Evolutionary conservation across 1,140 invertebrate species (phyloP), one percentile per base, ranked within the genome.

Genomic region (Temnothorax longispinosus): DNA sequence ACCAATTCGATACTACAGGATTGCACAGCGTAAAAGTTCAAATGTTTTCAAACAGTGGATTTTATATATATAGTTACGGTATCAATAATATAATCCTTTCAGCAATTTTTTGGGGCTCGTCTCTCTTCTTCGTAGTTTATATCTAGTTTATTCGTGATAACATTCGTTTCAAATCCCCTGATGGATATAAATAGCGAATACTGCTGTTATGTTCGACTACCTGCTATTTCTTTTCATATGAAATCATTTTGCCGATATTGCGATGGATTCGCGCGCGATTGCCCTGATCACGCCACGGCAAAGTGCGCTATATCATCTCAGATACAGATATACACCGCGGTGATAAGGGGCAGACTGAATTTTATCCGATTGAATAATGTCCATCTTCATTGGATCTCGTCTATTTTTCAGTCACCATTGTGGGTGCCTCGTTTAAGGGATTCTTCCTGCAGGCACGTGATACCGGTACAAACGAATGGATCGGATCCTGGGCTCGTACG

Each of bases 401-500:
- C 38, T 60, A 21, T 62, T 72, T 94, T 96, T 32, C 94, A 97
- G 97, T 97, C 47, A 96, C 95, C 44, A 96, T 97, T 71, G 94
- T 95, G 54, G 97, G 97, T 0, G 92, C 94, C 0, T 93, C 96
- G 21, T 98, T 98, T 94, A 97, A 97, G 88, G 97, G 97, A 13
- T 98, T 98, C 95, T 97, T 98, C 93, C 93, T 98, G n/a, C 97
- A 98, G 94, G 97, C 97, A 0, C 96, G 97, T 65, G 97, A 98
- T 88, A 96, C 96, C 0, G 94, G 96, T 35, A 97, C 96, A 0
- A 96, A 97, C 87, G 95, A 96, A 86, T 98, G 97, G 97, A 95
- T 98, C 52, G 97, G 98, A 11, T 95, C 96, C 13, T 98, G 97
- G 96, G 95, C 96, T 50, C 95, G 96, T 86, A 97, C 97, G 1